phyloP scores from a whole-genome alignment of 1,140 invertebrate genomes.

The Thaumatotibia leucotreta region DNA sequence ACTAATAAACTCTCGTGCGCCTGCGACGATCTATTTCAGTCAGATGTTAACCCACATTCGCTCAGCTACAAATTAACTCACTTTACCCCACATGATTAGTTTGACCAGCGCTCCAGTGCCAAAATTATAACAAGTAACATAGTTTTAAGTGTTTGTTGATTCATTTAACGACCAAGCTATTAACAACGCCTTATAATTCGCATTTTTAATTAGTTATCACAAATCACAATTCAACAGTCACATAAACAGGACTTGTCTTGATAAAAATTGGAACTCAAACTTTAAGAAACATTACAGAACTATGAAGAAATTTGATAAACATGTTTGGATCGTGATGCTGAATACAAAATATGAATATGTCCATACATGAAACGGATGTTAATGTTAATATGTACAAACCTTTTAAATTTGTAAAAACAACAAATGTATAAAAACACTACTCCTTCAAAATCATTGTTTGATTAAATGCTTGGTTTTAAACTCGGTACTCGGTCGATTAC shows the following conservation, averaged over 20 bases:
- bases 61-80: constrained; percentile 31
- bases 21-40: constrained; percentile 39
- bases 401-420: background rate
- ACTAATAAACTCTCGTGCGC: background rate
- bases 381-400: too few species aligned
- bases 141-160: background rate
- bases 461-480: background rate
- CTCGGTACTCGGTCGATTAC: background rate
- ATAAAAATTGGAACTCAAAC: too few species aligned
- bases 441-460: background rate
- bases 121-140: background rate
- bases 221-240: too few species aligned
- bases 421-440: background rate
- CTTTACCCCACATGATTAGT: constrained; percentile 23
- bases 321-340: too few species aligned
- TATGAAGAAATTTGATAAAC: too few species aligned
- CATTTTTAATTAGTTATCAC: background rate
- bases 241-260: too few species aligned
- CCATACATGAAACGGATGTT: too few species aligned
- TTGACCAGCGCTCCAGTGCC: constrained; percentile 5
- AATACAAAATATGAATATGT: too few species aligned
- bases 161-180: background rate
- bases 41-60: constrained; percentile 37
- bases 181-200: background rate
- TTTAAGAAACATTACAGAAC: too few species aligned